These are phyloP conservation scores for Chrysolophus pictus DNA, from an alignment of 2,797 vertebrate species.

Conservation along the genomic window DNA sequence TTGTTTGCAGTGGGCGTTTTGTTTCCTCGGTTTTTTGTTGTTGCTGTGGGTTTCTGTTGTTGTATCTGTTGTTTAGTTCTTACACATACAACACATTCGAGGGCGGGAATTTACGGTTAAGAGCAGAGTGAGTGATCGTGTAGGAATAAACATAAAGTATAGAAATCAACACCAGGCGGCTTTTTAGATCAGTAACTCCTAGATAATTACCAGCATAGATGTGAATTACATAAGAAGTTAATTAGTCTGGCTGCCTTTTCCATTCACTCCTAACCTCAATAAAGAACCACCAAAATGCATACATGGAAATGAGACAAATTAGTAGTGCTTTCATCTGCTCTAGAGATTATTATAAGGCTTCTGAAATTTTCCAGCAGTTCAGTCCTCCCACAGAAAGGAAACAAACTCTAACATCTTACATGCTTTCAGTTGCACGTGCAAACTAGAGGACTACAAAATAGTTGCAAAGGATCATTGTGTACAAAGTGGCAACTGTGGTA, in stretches of 20 bases:
- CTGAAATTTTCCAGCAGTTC: neutral
- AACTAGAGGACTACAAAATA: neutral
- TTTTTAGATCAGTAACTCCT: neutral
- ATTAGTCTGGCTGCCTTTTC: neutral
- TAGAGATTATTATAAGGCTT: neutral
- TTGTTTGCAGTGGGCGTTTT: neutral
- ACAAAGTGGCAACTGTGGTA: neutral
- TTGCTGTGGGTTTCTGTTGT: no score
- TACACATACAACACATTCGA: neutral
- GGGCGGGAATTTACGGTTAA: neutral
- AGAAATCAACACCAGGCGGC: neutral
- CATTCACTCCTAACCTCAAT: neutral
- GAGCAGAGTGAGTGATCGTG: neutral
- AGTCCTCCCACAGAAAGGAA: neutral
- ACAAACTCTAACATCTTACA: neutral
- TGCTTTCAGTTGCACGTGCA: neutral
- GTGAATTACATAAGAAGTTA: neutral
- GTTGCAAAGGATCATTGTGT: neutral
- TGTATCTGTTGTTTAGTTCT: neutral
- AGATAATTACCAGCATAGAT: neutral
- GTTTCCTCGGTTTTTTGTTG: no score
- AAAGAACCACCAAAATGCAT: fast-evolving
- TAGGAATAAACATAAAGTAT: neutral
- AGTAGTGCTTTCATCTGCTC: neutral
- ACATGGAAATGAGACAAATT: neutral